phyloP scores from a whole-genome alignment of 2,113 vertebrate genomes.

The Eclectus roratus region DNA sequence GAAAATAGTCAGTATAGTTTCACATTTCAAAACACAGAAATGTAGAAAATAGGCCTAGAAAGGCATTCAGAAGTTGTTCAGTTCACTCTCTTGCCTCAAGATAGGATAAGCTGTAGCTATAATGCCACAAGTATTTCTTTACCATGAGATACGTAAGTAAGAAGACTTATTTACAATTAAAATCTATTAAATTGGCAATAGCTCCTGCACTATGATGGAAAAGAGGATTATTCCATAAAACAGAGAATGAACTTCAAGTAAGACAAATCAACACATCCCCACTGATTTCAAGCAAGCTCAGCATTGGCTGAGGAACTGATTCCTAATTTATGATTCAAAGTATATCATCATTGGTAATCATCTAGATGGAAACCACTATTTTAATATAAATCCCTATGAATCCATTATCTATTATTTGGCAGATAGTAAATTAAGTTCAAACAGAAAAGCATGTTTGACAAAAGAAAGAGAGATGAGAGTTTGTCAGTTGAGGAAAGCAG shows the following conservation, averaged over 20 bases:
- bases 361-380: not conserved
- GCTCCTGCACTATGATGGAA: not conserved
- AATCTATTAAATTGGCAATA: not conserved
- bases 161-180: not conserved
- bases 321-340: constrained; percentile 12
- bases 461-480: constrained; percentile 5
- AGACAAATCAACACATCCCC: not conserved
- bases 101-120: not conserved
- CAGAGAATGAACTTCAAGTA: not conserved
- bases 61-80: not conserved
- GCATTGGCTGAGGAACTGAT: not conserved
- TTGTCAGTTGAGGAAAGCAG: not conserved
- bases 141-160: not conserved
- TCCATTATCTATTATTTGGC: constrained; percentile 19
- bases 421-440: not conserved
- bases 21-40: not conserved
- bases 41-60: not conserved
- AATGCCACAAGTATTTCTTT: not conserved
- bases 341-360: not conserved
- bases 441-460: not conserved
- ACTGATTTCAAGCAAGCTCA: not conserved
- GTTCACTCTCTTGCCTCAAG: not conserved
- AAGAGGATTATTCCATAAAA: not conserved
- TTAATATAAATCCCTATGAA: constrained; percentile 14
- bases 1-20: not conserved